Base-by-base conservation (phyloP, 2,888 invertebrate species). In the Neoaliturus tenellus region DNA sequence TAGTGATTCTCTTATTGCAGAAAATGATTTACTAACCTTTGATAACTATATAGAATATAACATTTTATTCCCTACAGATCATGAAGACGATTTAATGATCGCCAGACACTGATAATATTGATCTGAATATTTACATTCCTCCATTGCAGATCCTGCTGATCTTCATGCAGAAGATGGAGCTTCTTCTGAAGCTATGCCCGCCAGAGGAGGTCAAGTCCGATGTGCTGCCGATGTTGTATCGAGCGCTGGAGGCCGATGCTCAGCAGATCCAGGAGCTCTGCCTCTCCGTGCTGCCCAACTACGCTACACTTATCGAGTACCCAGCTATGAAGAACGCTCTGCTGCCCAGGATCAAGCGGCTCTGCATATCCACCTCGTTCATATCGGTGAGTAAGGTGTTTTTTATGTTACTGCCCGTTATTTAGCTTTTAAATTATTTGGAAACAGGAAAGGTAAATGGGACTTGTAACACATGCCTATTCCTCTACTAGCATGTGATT, bases 241-340 rank as follows among this genome's bases (percentile, higher is more conserved):
- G 97, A 81, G 97, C 98, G 0, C 91, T 99, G 35, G 98, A 98
- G 90, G 95, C 95, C 1, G 96, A 96, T 87, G 94, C 95, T 51
- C 95, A 96, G 55, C 96, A 96, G 89, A 95, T 98, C 35, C 96
- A 99, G 91, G 99, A 99, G 90, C 91, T 99, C 0, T 98, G 98
- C 90, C 90, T 99, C 41, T 94, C 95, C 23, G 97, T 98, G 58
- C 91, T 99, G 55, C 99, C 99, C 33, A 96, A 96, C 0, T 97
- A 99, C 91, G 97, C 98, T 6, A 95, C 95, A 0, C 91, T 98
- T 67, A 95, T 99, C 73, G 98, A 99, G 89, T 97, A 97, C 88
- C 95, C 96, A n/a, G 95, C 97, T 0, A 97, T 99, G 94, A 99
- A 98, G 89, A 98, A 98, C 90, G 95, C 97, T 0, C 92, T 99